phyloP scores from a whole-genome alignment of 1,140 invertebrate species.

The Aphelenchoides fujianensis region DNA sequence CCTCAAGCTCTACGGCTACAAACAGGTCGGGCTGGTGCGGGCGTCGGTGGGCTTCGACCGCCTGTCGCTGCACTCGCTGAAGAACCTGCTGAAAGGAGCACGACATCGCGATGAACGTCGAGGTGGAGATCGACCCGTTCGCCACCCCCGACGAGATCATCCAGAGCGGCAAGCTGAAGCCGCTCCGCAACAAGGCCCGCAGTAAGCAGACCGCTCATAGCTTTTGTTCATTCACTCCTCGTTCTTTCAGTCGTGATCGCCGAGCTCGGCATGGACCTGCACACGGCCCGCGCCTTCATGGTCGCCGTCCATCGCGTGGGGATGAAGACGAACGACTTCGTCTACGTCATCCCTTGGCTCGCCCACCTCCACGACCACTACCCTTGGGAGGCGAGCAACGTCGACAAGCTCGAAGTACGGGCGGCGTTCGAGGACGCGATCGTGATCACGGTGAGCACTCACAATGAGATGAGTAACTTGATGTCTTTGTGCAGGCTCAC shows the following conservation, averaged over 20 bases:
- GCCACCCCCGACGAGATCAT: slow-evolving; percentile 57
- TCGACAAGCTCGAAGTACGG: slow-evolving; percentile 58
- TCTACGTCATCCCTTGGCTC: slow-evolving; percentile 60
- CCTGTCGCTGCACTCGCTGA: slow-evolving; percentile 52
- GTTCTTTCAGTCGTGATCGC: slow-evolving; percentile 43
- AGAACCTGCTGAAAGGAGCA: slow-evolving; percentile 52
- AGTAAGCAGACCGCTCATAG: slow-evolving; percentile 32
- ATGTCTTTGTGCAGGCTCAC: too few relatives aligned
- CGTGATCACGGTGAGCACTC: slow-evolving; percentile 53
- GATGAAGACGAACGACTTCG: slow-evolving; percentile 59
- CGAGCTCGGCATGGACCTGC: slow-evolving; percentile 60
- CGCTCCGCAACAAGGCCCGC: slow-evolving; percentile 41
- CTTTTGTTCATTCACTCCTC: background rate
- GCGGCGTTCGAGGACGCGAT: slow-evolving; percentile 58
- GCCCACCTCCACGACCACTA: slow-evolving; percentile 59
- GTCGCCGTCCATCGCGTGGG: slow-evolving; percentile 46
- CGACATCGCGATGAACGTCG: slow-evolving; percentile 50
- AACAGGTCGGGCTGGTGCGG: slow-evolving; percentile 54
- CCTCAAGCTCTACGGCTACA: slow-evolving; percentile 56
- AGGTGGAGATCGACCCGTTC: slow-evolving; percentile 55
- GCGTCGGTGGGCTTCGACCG: slow-evolving; percentile 47
- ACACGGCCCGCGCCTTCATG: slow-evolving; percentile 53
- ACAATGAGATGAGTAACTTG: background rate
- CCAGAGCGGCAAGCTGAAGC: slow-evolving; percentile 47
- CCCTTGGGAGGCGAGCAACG: slow-evolving; percentile 58